These are phyloP conservation scores for Pachyseris speciosa DNA, from an alignment of 64 coral and sea anemone species.

Conservation along the genomic window DNA sequence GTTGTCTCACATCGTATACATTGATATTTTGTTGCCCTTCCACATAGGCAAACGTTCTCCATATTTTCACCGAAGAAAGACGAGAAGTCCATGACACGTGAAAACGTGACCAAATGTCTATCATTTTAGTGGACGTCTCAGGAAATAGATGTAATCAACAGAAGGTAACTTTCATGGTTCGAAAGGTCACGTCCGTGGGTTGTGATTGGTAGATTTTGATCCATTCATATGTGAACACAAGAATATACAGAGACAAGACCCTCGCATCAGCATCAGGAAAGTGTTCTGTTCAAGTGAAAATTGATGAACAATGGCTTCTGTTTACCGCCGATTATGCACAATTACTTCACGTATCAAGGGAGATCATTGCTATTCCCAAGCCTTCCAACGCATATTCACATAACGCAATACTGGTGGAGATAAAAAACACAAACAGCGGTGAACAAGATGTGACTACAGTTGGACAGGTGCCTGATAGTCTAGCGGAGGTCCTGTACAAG, in stretches of 20 bases:
- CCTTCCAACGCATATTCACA: constrained; percentile 2
- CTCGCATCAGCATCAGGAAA: not conserved
- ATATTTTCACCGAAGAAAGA: not conserved
- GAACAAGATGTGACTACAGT: constrained; percentile 28
- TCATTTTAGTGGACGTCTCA: not conserved
- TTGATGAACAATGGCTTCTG: not conserved
- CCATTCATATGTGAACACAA: not conserved
- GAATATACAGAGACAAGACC: not conserved
- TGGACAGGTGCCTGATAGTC: constrained; percentile 1
- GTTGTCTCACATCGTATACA: constrained; percentile 5
- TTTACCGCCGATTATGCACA: constrained; percentile 1
- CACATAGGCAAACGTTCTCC: constrained; percentile 1
- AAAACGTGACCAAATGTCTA: not conserved
- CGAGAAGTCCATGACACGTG: not conserved
- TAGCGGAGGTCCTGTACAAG: constrained; percentile 33
- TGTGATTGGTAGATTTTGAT: constrained; percentile 7
- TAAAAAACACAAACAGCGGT: constrained; percentile 20
- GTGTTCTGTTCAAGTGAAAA: constrained; percentile 1
- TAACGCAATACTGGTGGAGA: not conserved
- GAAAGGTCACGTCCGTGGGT: not conserved
- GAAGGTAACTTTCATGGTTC: constrained; percentile 2
- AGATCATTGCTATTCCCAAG: constrained; percentile 14
- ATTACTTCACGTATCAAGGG: constrained; percentile 9
- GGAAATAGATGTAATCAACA: not conserved
- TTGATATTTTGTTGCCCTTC: constrained; percentile 14